A percentile compares a stretch with the other conserved stretches of the same genome.
Evolutionary conservation across 2,888 invertebrate genomes (phyloP).

Genomic region (Lypha dubia): DNA sequence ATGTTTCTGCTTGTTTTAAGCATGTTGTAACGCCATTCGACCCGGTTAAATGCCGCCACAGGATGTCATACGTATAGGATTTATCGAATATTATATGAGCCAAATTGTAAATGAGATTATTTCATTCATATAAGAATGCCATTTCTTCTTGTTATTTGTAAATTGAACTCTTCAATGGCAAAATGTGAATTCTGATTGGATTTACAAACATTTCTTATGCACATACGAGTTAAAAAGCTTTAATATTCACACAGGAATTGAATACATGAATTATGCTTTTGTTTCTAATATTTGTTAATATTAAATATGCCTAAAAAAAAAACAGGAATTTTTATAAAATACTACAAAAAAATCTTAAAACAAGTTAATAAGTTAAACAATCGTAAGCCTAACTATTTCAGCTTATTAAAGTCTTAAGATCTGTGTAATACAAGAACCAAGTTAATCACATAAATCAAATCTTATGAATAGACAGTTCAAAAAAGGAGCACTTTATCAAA

Average conservation of each 20-base stretch:
- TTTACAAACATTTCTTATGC: conserved; percentile 17
- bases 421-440: no score
- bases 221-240: not conserved
- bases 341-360: no score
- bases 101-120: conserved; percentile 69
- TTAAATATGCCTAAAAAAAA: not conserved
- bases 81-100: conserved; percentile 73
- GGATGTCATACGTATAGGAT: conserved; percentile 74
- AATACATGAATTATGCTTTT: not conserved
- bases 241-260: conserved; percentile 1
- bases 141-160: not conserved
- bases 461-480: not conserved
- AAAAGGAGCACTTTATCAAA: no score
- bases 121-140: conserved; percentile 39
- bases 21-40: conserved; percentile 41
- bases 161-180: conserved; percentile 27
- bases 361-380: no score
- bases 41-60: conserved; percentile 75
- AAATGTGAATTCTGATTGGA: conserved; percentile 57
- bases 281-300: not conserved
- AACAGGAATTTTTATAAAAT: no score
- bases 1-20: conserved; percentile 16
- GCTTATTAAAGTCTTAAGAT: no score
- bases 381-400: no score
- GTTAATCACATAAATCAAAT: no score